Conservation (phyloP, 2,797 vertebrate species). For the Karalla daura region DNA sequence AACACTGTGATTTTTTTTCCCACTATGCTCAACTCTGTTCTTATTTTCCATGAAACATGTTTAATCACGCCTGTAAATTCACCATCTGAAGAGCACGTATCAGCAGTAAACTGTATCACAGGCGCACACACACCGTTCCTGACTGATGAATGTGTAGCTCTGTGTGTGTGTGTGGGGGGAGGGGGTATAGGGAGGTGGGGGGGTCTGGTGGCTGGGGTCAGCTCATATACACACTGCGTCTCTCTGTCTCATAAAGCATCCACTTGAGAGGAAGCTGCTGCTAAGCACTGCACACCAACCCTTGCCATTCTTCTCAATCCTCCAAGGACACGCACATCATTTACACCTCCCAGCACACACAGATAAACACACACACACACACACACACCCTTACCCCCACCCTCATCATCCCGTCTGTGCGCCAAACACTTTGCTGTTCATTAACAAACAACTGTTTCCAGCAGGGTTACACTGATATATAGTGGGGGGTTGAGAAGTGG, state of each 20-base stretch:
- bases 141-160: constrained; percentile 27
- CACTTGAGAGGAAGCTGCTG: constrained; percentile 38
- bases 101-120: background rate
- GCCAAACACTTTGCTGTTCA: constrained; percentile 14
- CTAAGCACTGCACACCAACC: constrained; percentile 24
- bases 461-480: background rate
- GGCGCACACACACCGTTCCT: background rate
- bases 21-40: background rate
- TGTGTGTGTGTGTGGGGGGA: constrained; percentile 11
- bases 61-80: constrained; percentile 12
- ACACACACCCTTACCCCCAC: no score
- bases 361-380: no score
- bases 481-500: no score
- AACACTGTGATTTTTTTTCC: constrained; percentile 1
- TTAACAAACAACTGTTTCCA: background rate
- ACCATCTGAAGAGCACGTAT: background rate
- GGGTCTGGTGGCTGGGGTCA: constrained; percentile 31
- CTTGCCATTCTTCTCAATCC: constrained; percentile 41
- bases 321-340: constrained; percentile 43
- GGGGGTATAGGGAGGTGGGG: no score
- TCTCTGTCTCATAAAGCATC: constrained; percentile 51
- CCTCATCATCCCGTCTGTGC: background rate
- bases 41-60: constrained; percentile 18
- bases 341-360: constrained; percentile 4
- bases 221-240: background rate